Conservation (phyloP, 2,113 vertebrate genomes). For the Passer montanus region DNA sequence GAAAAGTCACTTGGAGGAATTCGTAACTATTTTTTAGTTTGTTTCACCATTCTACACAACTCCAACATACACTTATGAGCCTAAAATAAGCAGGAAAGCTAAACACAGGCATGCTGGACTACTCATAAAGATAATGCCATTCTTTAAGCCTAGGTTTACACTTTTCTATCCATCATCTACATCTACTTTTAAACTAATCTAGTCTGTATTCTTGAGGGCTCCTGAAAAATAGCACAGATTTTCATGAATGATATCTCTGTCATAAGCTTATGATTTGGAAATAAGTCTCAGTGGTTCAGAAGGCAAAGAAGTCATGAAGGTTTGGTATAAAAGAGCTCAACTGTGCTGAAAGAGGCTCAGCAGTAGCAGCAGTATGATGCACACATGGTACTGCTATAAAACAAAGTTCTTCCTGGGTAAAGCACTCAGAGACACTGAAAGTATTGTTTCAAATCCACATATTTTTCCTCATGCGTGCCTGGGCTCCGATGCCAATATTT, state of each 20-base stretch:
- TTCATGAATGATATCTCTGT: conserved; percentile 29
- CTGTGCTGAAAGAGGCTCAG: conserved; percentile 39
- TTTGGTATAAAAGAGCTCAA: conserved; percentile 24
- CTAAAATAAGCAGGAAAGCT: neutral
- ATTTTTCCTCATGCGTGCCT: conserved; percentile 58
- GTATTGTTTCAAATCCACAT: conserved; percentile 59
- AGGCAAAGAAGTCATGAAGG: conserved; percentile 12
- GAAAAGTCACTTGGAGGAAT: neutral
- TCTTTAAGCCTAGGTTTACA: neutral
- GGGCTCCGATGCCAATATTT: conserved; percentile 43
- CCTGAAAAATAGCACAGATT: neutral
- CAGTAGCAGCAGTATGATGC: conserved; percentile 33
- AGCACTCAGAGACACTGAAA: conserved; percentile 55
- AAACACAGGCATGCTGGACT: neutral
- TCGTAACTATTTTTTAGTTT: neutral
- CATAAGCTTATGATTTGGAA: conserved; percentile 8
- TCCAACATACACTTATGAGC: neutral
- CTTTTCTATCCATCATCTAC: neutral
- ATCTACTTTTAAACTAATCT: conserved; percentile 14
- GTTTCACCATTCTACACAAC: neutral
- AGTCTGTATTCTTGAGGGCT: neutral
- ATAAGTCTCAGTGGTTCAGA: conserved; percentile 3
- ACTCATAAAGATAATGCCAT: neutral
- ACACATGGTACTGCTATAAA: conserved; percentile 70
- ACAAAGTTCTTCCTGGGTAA: conserved; percentile 62